A percentile compares a stretch with the other conserved stretches of the same genome.
Conservation (phyloP, 2,888 invertebrate genomes). For the Dolichomitus sp. region DNA sequence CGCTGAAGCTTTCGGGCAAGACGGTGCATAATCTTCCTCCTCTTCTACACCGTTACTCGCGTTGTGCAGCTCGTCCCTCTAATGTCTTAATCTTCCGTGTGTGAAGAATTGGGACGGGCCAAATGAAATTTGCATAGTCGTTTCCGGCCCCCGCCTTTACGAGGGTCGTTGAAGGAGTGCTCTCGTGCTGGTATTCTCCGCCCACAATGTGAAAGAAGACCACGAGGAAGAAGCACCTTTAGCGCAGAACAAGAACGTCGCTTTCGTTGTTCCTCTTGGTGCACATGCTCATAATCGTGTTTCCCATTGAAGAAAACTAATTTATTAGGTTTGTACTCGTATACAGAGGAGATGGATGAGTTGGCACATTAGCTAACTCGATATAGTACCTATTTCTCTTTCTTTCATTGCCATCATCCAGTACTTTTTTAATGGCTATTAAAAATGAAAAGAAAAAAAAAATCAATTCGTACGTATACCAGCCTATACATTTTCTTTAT, state of each 20-base stretch:
- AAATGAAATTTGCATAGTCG: constrained; percentile 82
- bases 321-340: not conserved
- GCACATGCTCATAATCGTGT: constrained; percentile 15
- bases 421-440: no score
- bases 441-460: no score
- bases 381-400: not conserved
- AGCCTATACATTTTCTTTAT: no score
- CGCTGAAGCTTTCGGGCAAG: not conserved
- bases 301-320: not conserved
- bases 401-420: not conserved
- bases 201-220: constrained; percentile 67
- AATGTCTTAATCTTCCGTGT: constrained; percentile 82
- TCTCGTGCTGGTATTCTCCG: constrained; percentile 54
- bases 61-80: constrained; percentile 52
- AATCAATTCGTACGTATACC: no score
- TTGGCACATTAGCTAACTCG: not conserved
- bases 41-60: not conserved
- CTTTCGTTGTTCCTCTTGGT: constrained; percentile 7
- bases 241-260: not conserved
- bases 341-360: not conserved
- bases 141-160: constrained; percentile 75
- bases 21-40: not conserved
- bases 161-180: constrained; percentile 64
- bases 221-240: constrained; percentile 22
- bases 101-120: constrained; percentile 79